Percentiles rank a stretch among this genome's conserved stretches.
These are phyloP conservation scores for Aphaenogaster ashmeadi DNA, from an alignment of 1,140 invertebrate species.

Conservation along the genomic window DNA sequence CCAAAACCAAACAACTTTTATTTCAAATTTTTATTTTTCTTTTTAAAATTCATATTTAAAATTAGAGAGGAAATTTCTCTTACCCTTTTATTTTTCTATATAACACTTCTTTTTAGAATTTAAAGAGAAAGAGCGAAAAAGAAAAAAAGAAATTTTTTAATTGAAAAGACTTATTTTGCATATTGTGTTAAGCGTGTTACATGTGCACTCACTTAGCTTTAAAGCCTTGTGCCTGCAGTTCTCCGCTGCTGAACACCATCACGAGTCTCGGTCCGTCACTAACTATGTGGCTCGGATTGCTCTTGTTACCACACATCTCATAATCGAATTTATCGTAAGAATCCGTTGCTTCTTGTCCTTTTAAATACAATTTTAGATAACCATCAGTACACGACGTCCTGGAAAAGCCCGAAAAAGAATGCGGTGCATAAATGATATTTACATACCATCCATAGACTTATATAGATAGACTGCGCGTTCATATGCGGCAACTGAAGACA, in stretches of 20 bases:
- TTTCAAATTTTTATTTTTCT: too few relatives aligned
- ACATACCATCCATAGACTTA: not conserved
- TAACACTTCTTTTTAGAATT: too few relatives aligned
- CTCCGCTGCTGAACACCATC: slow-evolving; percentile 97
- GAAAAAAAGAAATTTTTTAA: too few relatives aligned
- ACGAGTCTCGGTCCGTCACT: slow-evolving; percentile 97
- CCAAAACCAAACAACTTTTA: too few relatives aligned
- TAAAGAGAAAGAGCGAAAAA: too few relatives aligned
- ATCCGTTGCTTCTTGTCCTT: slow-evolving; percentile 97
- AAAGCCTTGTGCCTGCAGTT: slow-evolving; percentile 95
- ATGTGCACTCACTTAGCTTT: slow-evolving; percentile 90
- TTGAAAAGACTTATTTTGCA: not conserved
- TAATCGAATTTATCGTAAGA: slow-evolving; percentile 97
- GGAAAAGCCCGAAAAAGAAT: slow-evolving; percentile 1
- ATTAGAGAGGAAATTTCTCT: too few relatives aligned
- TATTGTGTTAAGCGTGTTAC: not conserved
- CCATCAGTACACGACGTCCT: slow-evolving; percentile 93
- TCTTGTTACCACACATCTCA: slow-evolving; percentile 94
- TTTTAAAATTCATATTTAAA: too few relatives aligned
- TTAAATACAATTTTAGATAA: slow-evolving; percentile 96
- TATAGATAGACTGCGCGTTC: too few relatives aligned
- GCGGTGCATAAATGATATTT: not conserved
- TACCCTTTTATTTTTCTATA: too few relatives aligned
- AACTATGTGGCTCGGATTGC: slow-evolving; percentile 91
- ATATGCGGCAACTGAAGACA: too few relatives aligned